Conservation (phyloP, 2,113 vertebrate genomes). For the Drymodes brunneopygia region DNA sequence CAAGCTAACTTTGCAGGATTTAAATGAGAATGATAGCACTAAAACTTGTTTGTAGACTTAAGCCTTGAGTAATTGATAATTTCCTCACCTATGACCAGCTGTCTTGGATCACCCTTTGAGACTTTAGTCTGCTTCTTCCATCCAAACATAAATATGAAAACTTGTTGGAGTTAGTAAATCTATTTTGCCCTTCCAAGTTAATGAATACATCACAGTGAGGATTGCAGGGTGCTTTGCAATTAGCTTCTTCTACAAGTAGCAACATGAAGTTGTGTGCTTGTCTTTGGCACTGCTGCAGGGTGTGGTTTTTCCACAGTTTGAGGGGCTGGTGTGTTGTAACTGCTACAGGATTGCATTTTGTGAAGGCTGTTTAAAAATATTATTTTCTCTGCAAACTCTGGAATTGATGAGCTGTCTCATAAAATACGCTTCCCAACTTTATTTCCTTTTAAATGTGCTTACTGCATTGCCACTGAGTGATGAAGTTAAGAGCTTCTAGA, state of each 20-base stretch:
- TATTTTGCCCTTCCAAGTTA: slow-evolving; percentile 62
- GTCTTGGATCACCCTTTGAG: neutral
- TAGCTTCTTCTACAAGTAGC: slow-evolving; percentile 67
- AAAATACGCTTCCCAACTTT: neutral
- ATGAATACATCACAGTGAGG: slow-evolving; percentile 67
- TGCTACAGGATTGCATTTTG: neutral
- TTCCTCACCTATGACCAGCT: neutral
- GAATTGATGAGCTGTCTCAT: neutral
- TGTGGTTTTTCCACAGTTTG: neutral
- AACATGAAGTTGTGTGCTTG: slow-evolving; percentile 64
- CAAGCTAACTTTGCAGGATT: neutral
- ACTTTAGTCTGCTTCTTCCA: neutral
- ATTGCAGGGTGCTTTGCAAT: slow-evolving; percentile 61
- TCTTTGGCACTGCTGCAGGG: slow-evolving; percentile 48
- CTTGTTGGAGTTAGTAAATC: neutral
- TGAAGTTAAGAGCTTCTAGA: neutral
- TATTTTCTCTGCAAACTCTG: neutral
- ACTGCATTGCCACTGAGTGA: neutral
- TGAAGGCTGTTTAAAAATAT: neutral
- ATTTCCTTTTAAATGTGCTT: neutral
- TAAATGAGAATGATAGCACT: neutral
- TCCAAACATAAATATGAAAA: neutral
- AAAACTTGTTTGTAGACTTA: neutral
- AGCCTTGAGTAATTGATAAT: neutral
- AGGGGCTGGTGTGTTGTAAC: slow-evolving; percentile 38